Percentiles rank a stretch among this genome's conserved stretches.
Conservation (phyloP, 1,140 invertebrate genomes). For the Pseudobourletiella spinata region DNA sequence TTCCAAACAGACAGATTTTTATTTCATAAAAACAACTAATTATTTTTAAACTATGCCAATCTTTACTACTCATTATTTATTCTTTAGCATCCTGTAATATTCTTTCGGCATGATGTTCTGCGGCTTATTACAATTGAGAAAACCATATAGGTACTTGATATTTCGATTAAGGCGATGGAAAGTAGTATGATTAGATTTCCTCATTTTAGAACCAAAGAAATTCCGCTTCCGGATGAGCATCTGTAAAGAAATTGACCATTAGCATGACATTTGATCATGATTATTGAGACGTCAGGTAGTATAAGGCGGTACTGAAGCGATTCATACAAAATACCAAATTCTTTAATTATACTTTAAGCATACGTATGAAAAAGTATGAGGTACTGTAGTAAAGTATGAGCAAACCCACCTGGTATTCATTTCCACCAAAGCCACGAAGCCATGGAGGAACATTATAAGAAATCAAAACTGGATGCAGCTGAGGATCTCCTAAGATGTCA, state of each 20-base stretch:
- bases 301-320: no score
- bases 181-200: slow-evolving; percentile 36
- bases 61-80: not conserved
- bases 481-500: slow-evolving; percentile 77
- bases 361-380: no score
- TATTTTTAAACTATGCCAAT: no score
- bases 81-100: not conserved
- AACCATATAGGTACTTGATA: not conserved
- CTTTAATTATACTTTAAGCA: no score
- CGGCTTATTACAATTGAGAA: not conserved
- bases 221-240: slow-evolving; percentile 62
- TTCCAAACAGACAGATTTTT: no score
- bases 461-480: slow-evolving; percentile 68
- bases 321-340: not conserved
- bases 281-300: no score
- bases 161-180: not conserved
- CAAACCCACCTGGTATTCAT: slow-evolving; percentile 62
- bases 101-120: not conserved
- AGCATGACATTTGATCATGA: not conserved
- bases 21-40: no score
- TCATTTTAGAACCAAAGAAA: slow-evolving; percentile 51
- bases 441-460: slow-evolving; percentile 74
- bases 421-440: slow-evolving; percentile 76
- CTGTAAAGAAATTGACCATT: slow-evolving; percentile 25
- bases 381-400: no score